Conservation (phyloP, 2,113 vertebrate genomes). For the Clarias batrachus region DNA sequence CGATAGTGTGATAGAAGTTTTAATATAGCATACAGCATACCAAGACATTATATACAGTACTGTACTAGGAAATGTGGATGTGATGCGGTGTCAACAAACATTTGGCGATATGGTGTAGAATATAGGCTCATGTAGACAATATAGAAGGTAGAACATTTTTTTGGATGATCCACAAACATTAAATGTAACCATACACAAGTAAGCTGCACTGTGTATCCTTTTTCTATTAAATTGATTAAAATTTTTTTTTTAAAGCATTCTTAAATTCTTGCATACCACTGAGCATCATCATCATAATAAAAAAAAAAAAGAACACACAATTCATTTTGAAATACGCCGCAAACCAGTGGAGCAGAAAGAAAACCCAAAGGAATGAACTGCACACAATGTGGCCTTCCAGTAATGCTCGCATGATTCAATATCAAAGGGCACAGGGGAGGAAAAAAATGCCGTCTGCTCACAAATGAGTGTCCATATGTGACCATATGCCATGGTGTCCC, state of each 20-base stretch:
- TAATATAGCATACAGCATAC: background rate
- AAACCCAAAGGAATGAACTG: constrained; percentile 21
- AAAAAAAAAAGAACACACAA: too few relatives aligned
- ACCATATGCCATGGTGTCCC: constrained; percentile 46
- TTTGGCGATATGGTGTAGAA: too few relatives aligned
- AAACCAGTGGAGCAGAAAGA: background rate
- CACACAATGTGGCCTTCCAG: background rate
- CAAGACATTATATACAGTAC: background rate
- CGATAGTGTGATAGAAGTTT: background rate
- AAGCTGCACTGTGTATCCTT: too few relatives aligned
- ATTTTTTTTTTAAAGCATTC: too few relatives aligned
- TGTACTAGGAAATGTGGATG: too few relatives aligned
- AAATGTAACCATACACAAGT: too few relatives aligned
- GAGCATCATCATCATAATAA: background rate
- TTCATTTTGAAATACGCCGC: background rate
- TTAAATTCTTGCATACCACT: background rate
- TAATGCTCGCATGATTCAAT: background rate
- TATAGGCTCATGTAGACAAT: too few relatives aligned
- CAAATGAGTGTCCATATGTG: constrained; percentile 42
- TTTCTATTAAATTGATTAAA: too few relatives aligned
- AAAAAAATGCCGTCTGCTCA: constrained; percentile 42
- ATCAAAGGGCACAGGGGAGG: constrained; percentile 33
- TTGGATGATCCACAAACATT: too few relatives aligned
- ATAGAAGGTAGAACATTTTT: too few relatives aligned
- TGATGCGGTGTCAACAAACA: too few relatives aligned